Evolutionary conservation across 2,113 vertebrate genomes (phyloP).

Genomic region (Eulemur macaco): DNA sequence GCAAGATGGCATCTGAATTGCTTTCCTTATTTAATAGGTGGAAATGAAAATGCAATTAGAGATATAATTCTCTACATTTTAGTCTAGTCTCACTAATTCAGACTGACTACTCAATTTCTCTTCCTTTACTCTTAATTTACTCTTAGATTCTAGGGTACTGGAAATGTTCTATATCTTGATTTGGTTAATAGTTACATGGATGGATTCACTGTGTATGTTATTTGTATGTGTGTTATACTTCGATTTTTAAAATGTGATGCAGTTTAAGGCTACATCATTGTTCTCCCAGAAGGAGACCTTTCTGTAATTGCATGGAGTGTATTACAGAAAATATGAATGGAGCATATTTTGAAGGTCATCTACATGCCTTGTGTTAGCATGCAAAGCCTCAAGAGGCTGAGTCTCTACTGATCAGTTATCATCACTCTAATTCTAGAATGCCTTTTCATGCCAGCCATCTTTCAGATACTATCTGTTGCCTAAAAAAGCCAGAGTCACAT

Average conservation of each 20-base stretch:
- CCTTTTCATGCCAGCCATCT: neutral
- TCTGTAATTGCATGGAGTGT: neutral
- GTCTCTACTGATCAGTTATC: neutral
- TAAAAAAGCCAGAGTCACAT: neutral
- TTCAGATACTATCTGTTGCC: neutral
- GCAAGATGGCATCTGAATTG: neutral
- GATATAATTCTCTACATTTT: neutral
- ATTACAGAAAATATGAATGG: neutral
- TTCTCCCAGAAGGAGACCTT: neutral
- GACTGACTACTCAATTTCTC: neutral
- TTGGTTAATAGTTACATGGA: neutral
- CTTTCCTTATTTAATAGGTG: neutral
- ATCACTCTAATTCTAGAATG: neutral
- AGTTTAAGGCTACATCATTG: neutral
- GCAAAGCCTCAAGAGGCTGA: neutral
- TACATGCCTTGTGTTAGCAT: neutral
- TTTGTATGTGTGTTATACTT: neutral
- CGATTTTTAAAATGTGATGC: neutral
- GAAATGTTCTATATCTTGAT: neutral
- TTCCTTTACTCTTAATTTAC: neutral
- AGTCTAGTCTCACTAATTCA: neutral
- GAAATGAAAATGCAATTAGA: slow-evolving; percentile 26
- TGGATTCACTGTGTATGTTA: neutral
- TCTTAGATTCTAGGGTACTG: neutral
- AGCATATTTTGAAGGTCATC: neutral